These are phyloP conservation scores for Netelia fuscicornis DNA, from an alignment of 2,888 invertebrate genomes.

Conservation along the genomic window DNA sequence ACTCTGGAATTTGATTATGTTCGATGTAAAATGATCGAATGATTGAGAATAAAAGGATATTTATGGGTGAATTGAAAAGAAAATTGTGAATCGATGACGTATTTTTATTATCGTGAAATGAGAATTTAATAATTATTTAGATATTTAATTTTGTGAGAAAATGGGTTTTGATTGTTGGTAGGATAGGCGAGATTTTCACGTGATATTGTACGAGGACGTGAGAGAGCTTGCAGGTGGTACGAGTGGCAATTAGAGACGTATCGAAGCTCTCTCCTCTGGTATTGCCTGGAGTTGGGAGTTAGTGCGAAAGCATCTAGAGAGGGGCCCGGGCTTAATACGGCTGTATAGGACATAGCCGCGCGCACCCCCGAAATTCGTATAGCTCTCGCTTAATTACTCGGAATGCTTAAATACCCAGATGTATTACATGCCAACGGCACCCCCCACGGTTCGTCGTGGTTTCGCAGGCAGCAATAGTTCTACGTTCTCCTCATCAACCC, in stretches of 20 bases:
- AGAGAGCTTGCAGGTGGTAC: constrained; percentile 15
- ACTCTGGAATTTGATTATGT: background rate
- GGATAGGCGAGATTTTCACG: background rate
- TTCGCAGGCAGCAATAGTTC: constrained; percentile 45
- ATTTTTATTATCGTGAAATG: background rate
- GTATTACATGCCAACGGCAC: constrained; percentile 75
- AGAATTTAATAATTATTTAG: too few relatives aligned
- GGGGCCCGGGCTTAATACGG: background rate
- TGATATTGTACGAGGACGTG: background rate
- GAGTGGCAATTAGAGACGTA: constrained; percentile 44
- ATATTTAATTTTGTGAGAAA: too few relatives aligned
- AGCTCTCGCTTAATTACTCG: constrained; percentile 76
- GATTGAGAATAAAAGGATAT: background rate
- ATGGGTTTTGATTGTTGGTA: background rate
- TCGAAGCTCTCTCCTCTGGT: constrained; percentile 18
- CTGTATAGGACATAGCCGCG: background rate
- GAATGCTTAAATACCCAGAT: constrained; percentile 79
- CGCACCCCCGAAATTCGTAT: constrained; percentile 51
- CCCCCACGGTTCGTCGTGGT: constrained; percentile 48
- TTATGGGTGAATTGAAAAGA: background rate
- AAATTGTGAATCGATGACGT: background rate
- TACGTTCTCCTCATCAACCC: constrained; percentile 31
- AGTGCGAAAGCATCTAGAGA: constrained; percentile 24
- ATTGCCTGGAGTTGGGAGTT: constrained; percentile 1
- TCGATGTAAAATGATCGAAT: background rate